These are phyloP conservation scores for Chloropsis cyanopogon DNA, from an alignment of 2,113 vertebrate genomes.

Conservation along the genomic window DNA sequence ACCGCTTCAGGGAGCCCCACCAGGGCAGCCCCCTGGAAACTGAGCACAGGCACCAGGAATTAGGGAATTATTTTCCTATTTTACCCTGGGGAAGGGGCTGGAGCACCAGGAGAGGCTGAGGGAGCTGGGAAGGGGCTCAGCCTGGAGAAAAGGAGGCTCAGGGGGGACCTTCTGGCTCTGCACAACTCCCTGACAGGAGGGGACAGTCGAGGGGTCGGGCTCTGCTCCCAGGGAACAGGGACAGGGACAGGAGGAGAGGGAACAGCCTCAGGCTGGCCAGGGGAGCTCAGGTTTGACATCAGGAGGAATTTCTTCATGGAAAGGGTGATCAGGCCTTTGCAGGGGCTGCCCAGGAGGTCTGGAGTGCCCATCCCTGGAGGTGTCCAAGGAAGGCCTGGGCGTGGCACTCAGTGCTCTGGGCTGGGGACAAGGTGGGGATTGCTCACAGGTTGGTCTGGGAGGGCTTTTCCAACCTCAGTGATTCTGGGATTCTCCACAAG, in stretches of 20 bases:
- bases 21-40: constrained; percentile 85
- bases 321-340: rapidly evolving
- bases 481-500: background rate
- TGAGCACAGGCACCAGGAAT: constrained; percentile 18
- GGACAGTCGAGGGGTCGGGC: rapidly evolving
- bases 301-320: rapidly evolving
- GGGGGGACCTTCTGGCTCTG: background rate
- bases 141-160: background rate
- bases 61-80: background rate
- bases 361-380: background rate
- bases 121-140: background rate
- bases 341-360: background rate
- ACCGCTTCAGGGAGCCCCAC: constrained; percentile 83
- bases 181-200: background rate
- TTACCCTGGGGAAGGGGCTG: background rate
- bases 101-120: rapidly evolving
- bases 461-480: background rate
- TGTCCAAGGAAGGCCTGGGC: rapidly evolving
- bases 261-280: rapidly evolving
- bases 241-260: background rate
- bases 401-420: background rate
- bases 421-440: background rate
- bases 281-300: rapidly evolving
- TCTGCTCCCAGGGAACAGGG: background rate
- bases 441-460: rapidly evolving